Base-by-base conservation (phyloP, 2,113 vertebrate genomes). In the Corvus hawaiiensis region DNA sequence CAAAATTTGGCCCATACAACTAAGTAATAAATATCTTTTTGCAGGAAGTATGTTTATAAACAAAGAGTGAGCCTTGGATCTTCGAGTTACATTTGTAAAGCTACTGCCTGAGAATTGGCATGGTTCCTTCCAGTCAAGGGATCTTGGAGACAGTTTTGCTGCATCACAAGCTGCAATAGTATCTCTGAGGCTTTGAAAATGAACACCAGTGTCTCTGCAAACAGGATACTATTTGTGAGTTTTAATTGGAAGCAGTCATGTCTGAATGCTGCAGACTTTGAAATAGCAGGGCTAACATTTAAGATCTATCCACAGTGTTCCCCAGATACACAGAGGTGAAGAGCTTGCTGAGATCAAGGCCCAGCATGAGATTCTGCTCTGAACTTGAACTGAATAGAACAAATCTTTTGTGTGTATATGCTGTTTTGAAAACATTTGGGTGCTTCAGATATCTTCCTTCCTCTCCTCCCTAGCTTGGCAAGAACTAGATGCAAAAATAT, bases 131-230 rank as follows among this genome's bases (percentile, higher is more conserved):
- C 92, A 94, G 95, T 87, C 84, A 76, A 74, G 91, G 95, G 93
- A 95, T 94, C 93, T 94, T 80, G 96, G 97, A 89, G 85, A 80
- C 94, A 85, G 94, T 96, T 97, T 84, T 96, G 92, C 95, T 96
- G 89, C 89, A 97, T 97, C 94, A 75, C 93, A 94, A 67, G 72
- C 90, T 96, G 97, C 97, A 97, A 76, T 95, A 95, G 90, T 97
- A 96, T 98, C 97, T 97, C 91, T 71, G 96, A 96, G 94, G 93
- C 78, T 96, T 96, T 97, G 97, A 97, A 98, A 98, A 93, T 87
- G 86, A 97, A 87, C 92, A 89, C 97, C 96, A 94, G 67, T 97
- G 92, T 96, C 96, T 97, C 96, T 96, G 91, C 91, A 97, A 97
- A 97, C 96, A 97, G 94, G 97, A 95, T 96, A 72, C 86, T 91